Percentiles rank a stretch among this genome's conserved stretches.
These are phyloP conservation scores for Gymnoscopelus microlampas DNA, from an alignment of 2,797 vertebrate genomes.

Conservation along the genomic window DNA sequence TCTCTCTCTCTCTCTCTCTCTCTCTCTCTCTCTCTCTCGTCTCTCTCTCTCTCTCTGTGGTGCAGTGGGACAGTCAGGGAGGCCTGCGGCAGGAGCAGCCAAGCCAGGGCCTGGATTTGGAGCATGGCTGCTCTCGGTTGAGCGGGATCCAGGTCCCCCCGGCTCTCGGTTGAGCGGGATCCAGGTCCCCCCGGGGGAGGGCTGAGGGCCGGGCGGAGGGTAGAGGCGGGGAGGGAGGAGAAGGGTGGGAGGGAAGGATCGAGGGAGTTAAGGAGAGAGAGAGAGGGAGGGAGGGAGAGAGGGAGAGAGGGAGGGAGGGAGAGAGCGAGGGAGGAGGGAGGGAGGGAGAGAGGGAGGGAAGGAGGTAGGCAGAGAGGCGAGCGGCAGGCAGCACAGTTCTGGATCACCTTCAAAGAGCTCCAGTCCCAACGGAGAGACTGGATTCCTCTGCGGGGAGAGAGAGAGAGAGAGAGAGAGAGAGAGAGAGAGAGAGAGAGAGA, in stretches of 20 bases:
- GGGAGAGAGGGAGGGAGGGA: slow-evolving; percentile 6
- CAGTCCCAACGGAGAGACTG: slow-evolving; percentile 74
- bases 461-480: slow-evolving; percentile 50
- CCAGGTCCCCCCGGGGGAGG: too few species aligned
- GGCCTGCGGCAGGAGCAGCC: slow-evolving; percentile 65
- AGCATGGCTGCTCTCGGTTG: slow-evolving; percentile 67
- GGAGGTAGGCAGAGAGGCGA: slow-evolving; percentile 43
- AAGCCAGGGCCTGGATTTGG: slow-evolving; percentile 73
- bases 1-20: slow-evolving; percentile 11
- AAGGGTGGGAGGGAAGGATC: too few species aligned
- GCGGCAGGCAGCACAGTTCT: slow-evolving; percentile 73
- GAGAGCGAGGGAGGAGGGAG: slow-evolving; percentile 22
- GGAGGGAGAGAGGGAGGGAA: slow-evolving; percentile 59
- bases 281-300: slow-evolving; percentile 7
- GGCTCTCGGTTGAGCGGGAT: too few species aligned
- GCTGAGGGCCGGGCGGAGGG: slow-evolving; percentile 48
- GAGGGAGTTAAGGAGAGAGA: slow-evolving; percentile 39
- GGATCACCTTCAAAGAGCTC: slow-evolving; percentile 84
- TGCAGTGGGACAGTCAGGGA: slow-evolving; percentile 60
- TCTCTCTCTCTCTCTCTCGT: slow-evolving; percentile 8
- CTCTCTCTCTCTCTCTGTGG: slow-evolving; percentile 40
- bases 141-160: slow-evolving; percentile 74
- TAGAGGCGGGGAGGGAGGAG: too few species aligned
- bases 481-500: slow-evolving; percentile 17
- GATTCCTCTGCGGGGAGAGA: slow-evolving; percentile 71